Base-by-base conservation (phyloP, 2,888 invertebrate species). In the Oxytorus armatus region DNA sequence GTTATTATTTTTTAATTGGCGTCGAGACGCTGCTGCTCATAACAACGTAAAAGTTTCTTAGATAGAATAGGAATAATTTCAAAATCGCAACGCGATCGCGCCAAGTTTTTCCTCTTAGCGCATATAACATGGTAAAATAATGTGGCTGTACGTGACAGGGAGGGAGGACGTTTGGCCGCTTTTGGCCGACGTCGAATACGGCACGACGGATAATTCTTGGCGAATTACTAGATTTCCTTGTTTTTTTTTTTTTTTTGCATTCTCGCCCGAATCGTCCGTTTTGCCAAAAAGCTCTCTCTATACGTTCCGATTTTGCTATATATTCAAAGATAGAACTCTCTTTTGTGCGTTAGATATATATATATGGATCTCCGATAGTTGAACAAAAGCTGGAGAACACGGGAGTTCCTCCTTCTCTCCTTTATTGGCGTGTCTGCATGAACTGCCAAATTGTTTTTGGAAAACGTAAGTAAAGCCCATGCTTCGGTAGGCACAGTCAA, bases 361-460 rank as follows among this genome's bases (percentile, higher is more conserved):
- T 79, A 42, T 47, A 75, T 75, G 63, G 75, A 79, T 70, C 55
- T 70, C n/a, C 63, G 69, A 53, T 51, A 39, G 44, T 47, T 16
- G 51, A 47, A 14, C 23, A 11, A 8, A n/a, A 33, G 39, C 47
- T 21, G 68, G 47, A 59, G 25, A 36, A 44, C 75, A 42, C 44
- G 11, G 21, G 11, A 25, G 47, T 8, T 57, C 39, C 29, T 25
- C 55, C 39, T n/a, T 25, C 36, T 70, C 59, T 47, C 42, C n/a
- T 49, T 14, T 69, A 33, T 70, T 55, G 29, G 42, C 33, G 16
- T 51, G 33, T 63, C 72, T 57, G 51, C 47, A 53, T 18, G 49
- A 66, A 70, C 53, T 76, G 76, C 76, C 79, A 76, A 79, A 79
- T 79, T 79, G 72, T 79, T 76, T 79, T 79, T 76, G 59, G 76